Conservation (phyloP, 64 coral and sea anemone species). For the Dendrophyllia cribrosa region DNA sequence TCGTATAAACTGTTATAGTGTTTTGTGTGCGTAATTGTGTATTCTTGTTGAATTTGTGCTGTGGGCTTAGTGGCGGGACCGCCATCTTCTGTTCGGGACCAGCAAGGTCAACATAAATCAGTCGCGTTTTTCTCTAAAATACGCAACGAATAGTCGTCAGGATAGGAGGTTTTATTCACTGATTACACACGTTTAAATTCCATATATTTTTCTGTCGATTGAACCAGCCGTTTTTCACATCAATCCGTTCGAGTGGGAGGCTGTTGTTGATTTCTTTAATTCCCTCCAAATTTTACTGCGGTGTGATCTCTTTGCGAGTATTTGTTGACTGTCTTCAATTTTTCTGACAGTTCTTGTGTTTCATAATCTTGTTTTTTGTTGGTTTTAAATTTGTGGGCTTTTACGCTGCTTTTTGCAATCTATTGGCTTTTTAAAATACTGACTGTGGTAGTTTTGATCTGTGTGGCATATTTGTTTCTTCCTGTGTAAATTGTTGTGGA, state of each 20-base stretch:
- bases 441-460: background rate
- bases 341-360: background rate
- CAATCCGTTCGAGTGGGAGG: background rate
- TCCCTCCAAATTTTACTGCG: background rate
- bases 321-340: background rate
- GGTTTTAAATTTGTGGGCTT: background rate
- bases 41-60: background rate
- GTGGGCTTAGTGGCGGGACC: background rate
- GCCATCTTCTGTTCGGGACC: constrained; percentile 11
- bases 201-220: background rate
- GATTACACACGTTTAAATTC: background rate
- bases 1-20: background rate
- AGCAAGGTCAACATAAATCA: background rate
- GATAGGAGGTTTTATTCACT: background rate
- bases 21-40: background rate
- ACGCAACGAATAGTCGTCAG: background rate
- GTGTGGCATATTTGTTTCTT: background rate
- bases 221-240: background rate
- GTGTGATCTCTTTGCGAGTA: background rate
- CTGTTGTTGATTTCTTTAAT: background rate
- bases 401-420: too few species aligned
- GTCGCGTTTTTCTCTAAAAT: constrained; percentile 2
- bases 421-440: background rate
- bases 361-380: background rate
- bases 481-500: too few species aligned